Evolutionary conservation across 92 coral and sea anemone genomes (phyloP), one percentile per base, ranked within the genome.

Genomic region (Diadumene lineata): DNA sequence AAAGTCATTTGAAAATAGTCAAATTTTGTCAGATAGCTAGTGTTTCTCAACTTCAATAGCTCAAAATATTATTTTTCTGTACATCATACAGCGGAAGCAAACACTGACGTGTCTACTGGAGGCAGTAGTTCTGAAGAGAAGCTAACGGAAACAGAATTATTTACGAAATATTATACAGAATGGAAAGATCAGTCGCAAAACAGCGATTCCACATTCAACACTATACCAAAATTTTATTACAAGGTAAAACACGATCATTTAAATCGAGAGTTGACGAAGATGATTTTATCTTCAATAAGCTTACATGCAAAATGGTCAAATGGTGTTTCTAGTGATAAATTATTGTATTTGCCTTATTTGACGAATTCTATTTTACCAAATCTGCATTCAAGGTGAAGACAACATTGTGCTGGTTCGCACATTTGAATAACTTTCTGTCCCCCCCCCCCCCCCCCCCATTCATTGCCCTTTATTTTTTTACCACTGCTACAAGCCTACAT

Each of bases 191-290:
- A 80, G 27, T 64, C 89, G 9, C 77, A 85, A 78, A 74, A 66
- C 17, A 70, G 62, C 56, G 85, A 87, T 31, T 76, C 81, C 30
- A 87, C 85, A 34, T 94, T 81, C 27, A 71, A 83, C 46, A 83
- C 89, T 6, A 94, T 94, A 27, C 98, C 98, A 34, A 86, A 97
- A 66, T 94, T 94, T 75, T 94, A 94, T 75, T 92, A 83, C 64
- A 94, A 94, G 96, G 98, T 94, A 76, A 38, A n/a, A n/a, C n/a
- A n/a, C n/a, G n/a, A n/a, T n/a, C n/a, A n/a, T n/a, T n/a, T n/a
- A n/a, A n/a, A n/a, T n/a, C n/a, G n/a, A n/a, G n/a, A n/a, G 32
- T 16, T 18, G 56, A 16, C 44, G 30, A 11, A 46, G 17, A 9
- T 9, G 9, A 46, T 46, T 17, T 34, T 11, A 11, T 53, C n/a